Conservation (phyloP, 1,140 invertebrate species). For the Aphelinus certus region DNA sequence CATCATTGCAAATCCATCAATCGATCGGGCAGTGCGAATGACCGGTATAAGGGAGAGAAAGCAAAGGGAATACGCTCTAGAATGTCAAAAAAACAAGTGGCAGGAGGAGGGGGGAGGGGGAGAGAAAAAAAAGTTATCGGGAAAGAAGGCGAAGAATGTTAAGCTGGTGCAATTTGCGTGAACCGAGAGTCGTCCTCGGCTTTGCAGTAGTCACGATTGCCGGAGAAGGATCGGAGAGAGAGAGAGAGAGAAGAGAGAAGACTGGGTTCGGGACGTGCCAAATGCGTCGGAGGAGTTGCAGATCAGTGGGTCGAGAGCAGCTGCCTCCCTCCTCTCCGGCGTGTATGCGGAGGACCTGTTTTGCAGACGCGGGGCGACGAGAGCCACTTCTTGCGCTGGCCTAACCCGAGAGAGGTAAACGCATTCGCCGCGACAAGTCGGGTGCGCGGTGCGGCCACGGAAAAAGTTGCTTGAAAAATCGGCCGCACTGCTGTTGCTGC, state of each 20-base stretch:
- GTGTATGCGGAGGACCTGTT: not conserved
- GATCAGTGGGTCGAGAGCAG: constrained; percentile 25
- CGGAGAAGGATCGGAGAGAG: not conserved
- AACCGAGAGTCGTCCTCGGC: not conserved
- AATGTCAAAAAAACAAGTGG: no score
- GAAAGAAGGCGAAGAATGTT: constrained; percentile 5
- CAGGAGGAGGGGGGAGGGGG: no score
- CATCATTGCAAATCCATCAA: no score
- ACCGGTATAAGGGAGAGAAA: no score
- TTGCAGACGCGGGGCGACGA: not conserved
- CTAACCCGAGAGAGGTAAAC: not conserved
- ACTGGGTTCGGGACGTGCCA: constrained; percentile 1
- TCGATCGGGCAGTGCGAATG: no score
- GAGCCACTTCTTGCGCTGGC: not conserved
- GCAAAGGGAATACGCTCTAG: no score
- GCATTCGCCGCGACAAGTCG: not conserved
- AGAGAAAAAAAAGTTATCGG: no score
- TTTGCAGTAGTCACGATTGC: not conserved
- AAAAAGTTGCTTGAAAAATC: no score
- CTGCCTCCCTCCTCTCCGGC: not conserved
- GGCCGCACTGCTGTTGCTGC: not conserved
- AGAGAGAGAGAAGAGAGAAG: no score
- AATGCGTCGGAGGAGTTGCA: constrained; percentile 21
- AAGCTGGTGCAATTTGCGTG: constrained; percentile 15
- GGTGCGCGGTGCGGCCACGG: no score